These are phyloP conservation scores for Petroica traversi DNA, from an alignment of 2,113 vertebrate genomes.

Conservation along the genomic window DNA sequence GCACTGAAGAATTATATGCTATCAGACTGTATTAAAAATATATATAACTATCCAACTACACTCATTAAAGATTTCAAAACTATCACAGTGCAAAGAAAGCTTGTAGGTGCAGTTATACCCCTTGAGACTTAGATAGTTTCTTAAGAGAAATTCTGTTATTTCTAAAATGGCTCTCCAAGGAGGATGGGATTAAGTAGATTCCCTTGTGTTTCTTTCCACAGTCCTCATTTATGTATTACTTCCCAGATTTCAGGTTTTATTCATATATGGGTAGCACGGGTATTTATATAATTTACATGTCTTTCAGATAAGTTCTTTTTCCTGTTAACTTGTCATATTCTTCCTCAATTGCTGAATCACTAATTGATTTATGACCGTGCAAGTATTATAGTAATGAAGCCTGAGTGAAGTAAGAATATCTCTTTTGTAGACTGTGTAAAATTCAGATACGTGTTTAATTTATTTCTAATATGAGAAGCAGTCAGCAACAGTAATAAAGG, in stretches of 20 bases:
- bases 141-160: background rate
- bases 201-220: background rate
- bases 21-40: background rate
- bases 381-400: background rate
- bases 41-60: background rate
- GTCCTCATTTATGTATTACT: background rate
- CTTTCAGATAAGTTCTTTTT: background rate
- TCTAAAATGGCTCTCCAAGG: background rate
- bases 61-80: background rate
- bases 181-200: background rate
- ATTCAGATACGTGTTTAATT: background rate
- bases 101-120: background rate
- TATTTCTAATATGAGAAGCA: background rate
- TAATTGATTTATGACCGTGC: background rate
- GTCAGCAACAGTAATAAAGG: background rate
- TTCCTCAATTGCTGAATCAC: background rate
- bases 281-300: background rate
- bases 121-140: background rate
- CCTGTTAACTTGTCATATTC: background rate
- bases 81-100: background rate
- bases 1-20: background rate
- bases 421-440: background rate
- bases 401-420: background rate
- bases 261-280: background rate
- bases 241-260: background rate